Evolutionary conservation across 2,797 vertebrate genomes (phyloP).

Genomic region (Pelochelys cantorii): DNA sequence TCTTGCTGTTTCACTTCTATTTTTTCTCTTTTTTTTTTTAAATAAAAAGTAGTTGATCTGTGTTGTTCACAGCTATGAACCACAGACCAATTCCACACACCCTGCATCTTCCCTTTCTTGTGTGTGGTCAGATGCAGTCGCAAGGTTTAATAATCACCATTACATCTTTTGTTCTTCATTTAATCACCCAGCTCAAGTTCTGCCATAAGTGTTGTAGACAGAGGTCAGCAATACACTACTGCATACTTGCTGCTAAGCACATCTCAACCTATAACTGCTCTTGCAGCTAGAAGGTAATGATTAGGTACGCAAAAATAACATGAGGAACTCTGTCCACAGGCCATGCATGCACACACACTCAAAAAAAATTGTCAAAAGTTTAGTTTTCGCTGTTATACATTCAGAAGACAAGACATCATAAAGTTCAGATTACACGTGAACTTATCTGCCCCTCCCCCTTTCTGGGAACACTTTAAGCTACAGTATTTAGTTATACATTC

Average conservation of each 20-base stretch:
- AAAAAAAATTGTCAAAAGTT: neutral
- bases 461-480: neutral
- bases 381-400: neutral
- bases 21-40: neutral
- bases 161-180: neutral
- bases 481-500: neutral
- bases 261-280: neutral
- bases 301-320: neutral
- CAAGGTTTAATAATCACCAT: neutral
- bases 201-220: neutral
- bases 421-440: rapidly evolving
- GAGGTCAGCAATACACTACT: neutral
- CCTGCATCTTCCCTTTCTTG: neutral
- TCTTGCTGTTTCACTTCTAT: neutral
- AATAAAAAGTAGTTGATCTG: neutral
- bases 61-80: neutral
- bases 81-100: neutral
- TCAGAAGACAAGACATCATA: neutral
- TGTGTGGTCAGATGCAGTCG: neutral
- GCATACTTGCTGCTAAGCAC: neutral
- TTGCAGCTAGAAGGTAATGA: neutral
- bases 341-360: neutral
- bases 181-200: neutral
- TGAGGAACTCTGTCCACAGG: neutral
- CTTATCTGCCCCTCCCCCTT: neutral